Evolutionary conservation across 2,797 vertebrate species (phyloP).

Genomic region (Sparus aurata): DNA sequence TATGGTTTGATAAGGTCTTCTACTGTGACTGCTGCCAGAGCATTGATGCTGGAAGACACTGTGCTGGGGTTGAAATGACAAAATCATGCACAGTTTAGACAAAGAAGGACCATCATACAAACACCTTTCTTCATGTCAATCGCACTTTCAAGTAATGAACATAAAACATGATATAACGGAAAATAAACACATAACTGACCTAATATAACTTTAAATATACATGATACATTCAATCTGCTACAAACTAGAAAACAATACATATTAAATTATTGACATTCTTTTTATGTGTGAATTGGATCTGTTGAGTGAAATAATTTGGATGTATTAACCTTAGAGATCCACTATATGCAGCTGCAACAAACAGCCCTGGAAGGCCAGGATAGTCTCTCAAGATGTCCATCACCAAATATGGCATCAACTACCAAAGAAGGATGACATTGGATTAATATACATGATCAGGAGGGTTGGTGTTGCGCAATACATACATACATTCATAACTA

Average conservation of each 20-base stretch:
- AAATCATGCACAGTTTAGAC: background rate
- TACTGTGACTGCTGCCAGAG: constrained; percentile 92
- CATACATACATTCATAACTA: background rate
- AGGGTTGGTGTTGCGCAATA: background rate
- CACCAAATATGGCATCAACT: constrained; percentile 95
- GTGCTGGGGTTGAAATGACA: constrained; percentile 83
- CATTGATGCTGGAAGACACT: constrained; percentile 96
- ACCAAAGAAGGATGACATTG: constrained; percentile 1
- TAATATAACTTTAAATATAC: background rate
- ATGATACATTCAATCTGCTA: background rate
- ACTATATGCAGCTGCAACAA: constrained; percentile 82
- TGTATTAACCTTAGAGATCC: constrained; percentile 92
- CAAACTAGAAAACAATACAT: background rate
- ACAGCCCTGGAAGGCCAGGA: constrained; percentile 92
- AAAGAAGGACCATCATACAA: background rate
- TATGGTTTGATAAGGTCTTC: constrained; percentile 91
- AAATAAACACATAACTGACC: background rate
- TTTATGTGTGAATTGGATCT: background rate
- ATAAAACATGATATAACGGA: background rate
- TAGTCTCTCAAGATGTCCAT: constrained; percentile 90
- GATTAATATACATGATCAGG: background rate
- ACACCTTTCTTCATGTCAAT: background rate
- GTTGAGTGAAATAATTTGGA: background rate
- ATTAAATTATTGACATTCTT: background rate
- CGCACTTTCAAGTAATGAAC: background rate